Evolutionary conservation across 2,113 vertebrate genomes (phyloP).

Genomic region (Sander lucioperca): DNA sequence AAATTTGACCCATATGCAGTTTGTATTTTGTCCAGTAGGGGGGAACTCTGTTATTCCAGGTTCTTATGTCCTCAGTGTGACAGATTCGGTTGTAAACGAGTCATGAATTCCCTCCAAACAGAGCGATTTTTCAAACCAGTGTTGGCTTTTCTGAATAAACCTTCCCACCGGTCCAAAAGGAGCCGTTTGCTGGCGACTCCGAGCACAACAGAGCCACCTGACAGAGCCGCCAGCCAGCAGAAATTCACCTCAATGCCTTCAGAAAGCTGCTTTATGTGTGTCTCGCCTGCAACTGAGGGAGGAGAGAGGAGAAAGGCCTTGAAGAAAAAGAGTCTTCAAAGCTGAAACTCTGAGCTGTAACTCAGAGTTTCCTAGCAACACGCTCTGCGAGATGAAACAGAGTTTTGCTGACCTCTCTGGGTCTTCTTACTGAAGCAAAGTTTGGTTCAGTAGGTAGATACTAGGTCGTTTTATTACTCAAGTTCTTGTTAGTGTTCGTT

Average conservation of each 20-base stretch:
- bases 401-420: constrained; percentile 37
- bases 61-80: neutral
- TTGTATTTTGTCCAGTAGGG: constrained; percentile 36
- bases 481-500: neutral
- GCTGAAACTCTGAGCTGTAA: constrained; percentile 61
- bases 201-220: constrained; percentile 76
- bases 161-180: constrained; percentile 52
- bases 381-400: constrained; percentile 57
- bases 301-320: constrained; percentile 63
- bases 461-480: neutral
- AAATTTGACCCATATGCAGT: constrained; percentile 10
- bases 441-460: constrained; percentile 15
- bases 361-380: constrained; percentile 80
- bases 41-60: neutral
- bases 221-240: constrained; percentile 62
- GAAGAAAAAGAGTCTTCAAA: constrained; percentile 61
- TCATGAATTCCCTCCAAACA: constrained; percentile 31
- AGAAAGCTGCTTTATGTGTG: constrained; percentile 70
- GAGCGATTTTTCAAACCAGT: constrained; percentile 53
- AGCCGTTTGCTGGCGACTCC: constrained; percentile 61
- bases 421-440: constrained; percentile 3
- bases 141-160: constrained; percentile 62
- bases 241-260: constrained; percentile 61
- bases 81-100: constrained; percentile 32
- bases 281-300: constrained; percentile 48